Evolutionary conservation across 1,140 invertebrate species (phyloP).

Genomic region (Lycorma delicatula): DNA sequence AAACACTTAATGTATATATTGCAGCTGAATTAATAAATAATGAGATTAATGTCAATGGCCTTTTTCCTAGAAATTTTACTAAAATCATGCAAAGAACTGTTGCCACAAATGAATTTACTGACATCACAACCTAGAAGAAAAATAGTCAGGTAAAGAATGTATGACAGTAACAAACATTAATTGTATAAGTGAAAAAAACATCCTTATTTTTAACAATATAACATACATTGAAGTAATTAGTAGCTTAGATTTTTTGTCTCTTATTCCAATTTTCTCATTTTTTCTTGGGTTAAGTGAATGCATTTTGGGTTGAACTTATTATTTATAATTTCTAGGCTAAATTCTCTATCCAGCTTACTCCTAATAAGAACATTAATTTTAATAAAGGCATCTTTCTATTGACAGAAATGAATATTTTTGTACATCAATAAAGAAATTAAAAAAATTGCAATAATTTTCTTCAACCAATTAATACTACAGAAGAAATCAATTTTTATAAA

Average conservation of each 20-base stretch:
- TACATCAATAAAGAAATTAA: too few species aligned
- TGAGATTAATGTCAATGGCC: slow-evolving; percentile 32
- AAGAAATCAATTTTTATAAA: too few species aligned
- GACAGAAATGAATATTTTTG: too few species aligned
- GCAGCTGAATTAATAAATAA: slow-evolving; percentile 25
- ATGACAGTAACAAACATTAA: background rate
- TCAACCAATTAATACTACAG: too few species aligned
- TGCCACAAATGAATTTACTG: slow-evolving; percentile 16
- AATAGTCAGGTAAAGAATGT: background rate
- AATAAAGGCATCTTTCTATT: too few species aligned
- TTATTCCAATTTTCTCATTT: background rate
- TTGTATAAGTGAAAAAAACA: background rate
- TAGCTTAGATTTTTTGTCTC: background rate
- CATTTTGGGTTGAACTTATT: too few species aligned
- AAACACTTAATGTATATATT: slow-evolving; percentile 8
- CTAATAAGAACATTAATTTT: too few species aligned
- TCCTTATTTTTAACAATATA: background rate
- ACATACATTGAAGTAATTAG: background rate
- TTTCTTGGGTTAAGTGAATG: background rate
- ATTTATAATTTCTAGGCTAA: too few species aligned
- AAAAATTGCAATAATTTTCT: too few species aligned
- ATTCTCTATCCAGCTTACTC: too few species aligned
- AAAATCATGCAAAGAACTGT: slow-evolving; percentile 21
- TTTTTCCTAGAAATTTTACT: slow-evolving; percentile 32
- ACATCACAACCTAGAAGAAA: slow-evolving; percentile 22